Base-by-base conservation (phyloP, 1,140 invertebrate species). In the Argopecten irradians region DNA sequence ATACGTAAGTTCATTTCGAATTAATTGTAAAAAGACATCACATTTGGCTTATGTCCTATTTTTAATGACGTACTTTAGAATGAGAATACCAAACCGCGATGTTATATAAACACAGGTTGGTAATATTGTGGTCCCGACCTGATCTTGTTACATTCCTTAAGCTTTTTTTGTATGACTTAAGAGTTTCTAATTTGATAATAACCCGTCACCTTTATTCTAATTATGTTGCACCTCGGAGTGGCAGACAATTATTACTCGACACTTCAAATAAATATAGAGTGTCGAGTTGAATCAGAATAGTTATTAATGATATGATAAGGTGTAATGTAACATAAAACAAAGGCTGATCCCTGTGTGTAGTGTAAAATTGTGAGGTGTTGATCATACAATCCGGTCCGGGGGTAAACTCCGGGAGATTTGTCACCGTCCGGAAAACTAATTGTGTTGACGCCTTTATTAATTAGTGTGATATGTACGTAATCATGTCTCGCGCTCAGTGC, bases 361-460 rank as follows among this genome's bases (percentile, higher is more conserved):
- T 28, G 2, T 71, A 71, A 71, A 22, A 71, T n/a, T 71, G 5
- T 28, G 22, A 71, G 55, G 55, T 71, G 55, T 71, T n/a, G 55
- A 28, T 71, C 22, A 71, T 28, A 71, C 1, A n/a, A 11, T 71
- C 55, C 55, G n/a, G 55, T 71, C 55, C 55, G n/a, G 55, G 55
- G 55, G 55, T 71, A 71, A 71, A 71, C 55, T 71, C 55, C 55
- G 55, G 55, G 55, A 71, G 55, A 71, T 71, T 71, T 71, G 55
- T 71, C 55, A 71, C 55, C n/a, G 55, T 71, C 22, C 55, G 22
- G 55, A 71, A 16, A 28, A n/a, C n/a, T 71, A 71, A 71, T 71
- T 71, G 55, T n/a, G 55, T 71, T 71, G 55, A 71, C 55, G n/a
- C 55, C 22, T 71, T 71, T 71, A 71, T 71, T 71, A 71, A 71